Evolutionary conservation across 1,140 invertebrate genomes (phyloP).

Genomic region (Drosophila dunni): DNA sequence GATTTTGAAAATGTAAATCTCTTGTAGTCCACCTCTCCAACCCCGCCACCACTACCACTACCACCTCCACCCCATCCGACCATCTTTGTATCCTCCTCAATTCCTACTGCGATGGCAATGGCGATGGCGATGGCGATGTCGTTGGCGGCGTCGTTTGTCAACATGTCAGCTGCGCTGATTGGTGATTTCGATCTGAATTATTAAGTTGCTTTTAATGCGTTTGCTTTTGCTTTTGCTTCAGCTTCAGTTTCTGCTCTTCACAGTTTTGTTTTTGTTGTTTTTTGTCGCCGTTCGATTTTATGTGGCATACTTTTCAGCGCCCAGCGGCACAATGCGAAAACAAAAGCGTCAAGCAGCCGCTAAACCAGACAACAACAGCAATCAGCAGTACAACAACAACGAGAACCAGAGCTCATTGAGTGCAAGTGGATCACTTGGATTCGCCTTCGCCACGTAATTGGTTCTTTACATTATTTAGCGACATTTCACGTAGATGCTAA

Average conservation of each 20-base stretch:
- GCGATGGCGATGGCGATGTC: slow-evolving; percentile 15
- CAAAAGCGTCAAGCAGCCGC: slow-evolving; percentile 31
- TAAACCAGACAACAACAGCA: slow-evolving; percentile 12
- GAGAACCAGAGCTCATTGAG: slow-evolving; percentile 25
- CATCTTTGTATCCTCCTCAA: slow-evolving; percentile 5
- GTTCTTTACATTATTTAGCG: slow-evolving; percentile 53
- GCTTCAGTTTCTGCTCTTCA: slow-evolving; percentile 5
- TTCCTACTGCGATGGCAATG: not conserved
- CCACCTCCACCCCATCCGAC: not conserved
- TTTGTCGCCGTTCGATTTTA: slow-evolving; percentile 37
- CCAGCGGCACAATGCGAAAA: slow-evolving; percentile 24
- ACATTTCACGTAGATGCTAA: slow-evolving; percentile 51
- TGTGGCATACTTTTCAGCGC: slow-evolving; percentile 60
- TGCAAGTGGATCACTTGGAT: slow-evolving; percentile 52
- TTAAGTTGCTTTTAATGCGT: slow-evolving; percentile 82
- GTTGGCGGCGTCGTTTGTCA: slow-evolving; percentile 76
- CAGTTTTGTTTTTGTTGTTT: not conserved
- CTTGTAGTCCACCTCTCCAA: slow-evolving; percentile 59
- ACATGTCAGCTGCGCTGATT: slow-evolving; percentile 78
- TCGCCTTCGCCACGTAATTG: slow-evolving; percentile 46
- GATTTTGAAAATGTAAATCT: slow-evolving; percentile 82
- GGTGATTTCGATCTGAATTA: slow-evolving; percentile 81
- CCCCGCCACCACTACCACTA: not conserved
- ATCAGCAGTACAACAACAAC: not conserved
- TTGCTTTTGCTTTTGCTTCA: slow-evolving; percentile 58